Evolutionary conservation across 2,797 vertebrate species (phyloP).

Genomic region (Australoheros facetus): DNA sequence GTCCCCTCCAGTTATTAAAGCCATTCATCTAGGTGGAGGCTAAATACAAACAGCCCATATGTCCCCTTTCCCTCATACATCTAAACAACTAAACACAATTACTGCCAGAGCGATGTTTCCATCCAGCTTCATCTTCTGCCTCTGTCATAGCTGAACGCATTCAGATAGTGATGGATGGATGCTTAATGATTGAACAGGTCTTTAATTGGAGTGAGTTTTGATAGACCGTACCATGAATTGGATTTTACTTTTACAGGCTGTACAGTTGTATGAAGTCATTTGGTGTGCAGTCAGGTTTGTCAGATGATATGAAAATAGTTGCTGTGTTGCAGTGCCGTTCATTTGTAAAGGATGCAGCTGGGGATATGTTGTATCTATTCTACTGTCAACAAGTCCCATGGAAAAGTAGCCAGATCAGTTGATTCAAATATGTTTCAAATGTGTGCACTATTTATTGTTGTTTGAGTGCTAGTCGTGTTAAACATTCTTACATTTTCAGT

Average conservation of each 20-base stretch:
- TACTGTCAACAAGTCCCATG: not conserved
- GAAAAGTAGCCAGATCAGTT: not conserved
- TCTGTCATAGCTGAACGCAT: conserved; percentile 48
- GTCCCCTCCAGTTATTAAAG: conserved; percentile 68
- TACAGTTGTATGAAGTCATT: conserved; percentile 31
- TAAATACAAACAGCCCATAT: conserved; percentile 59
- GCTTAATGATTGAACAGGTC: conserved; percentile 38
- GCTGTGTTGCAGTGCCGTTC: not conserved
- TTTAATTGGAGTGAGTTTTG: conserved; percentile 57
- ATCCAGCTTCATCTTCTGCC: conserved; percentile 27
- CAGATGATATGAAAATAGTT: conserved; percentile 1
- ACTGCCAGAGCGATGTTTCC: conserved; percentile 46
- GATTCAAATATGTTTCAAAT: not conserved
- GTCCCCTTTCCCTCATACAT: conserved; percentile 50
- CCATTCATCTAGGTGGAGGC: conserved; percentile 60
- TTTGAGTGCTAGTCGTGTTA: too few relatives aligned
- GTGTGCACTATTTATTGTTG: not conserved
- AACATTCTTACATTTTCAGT: too few relatives aligned
- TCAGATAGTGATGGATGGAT: conserved; percentile 27
- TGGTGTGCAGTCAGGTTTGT: conserved; percentile 17
- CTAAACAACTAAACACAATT: conserved; percentile 69
- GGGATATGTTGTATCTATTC: conserved; percentile 2
- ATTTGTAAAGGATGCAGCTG: not conserved
- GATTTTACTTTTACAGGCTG: conserved; percentile 33
- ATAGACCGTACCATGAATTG: conserved; percentile 53